Evolutionary conservation across 2,113 vertebrate genomes (phyloP).

Genomic region (Manacus vitellinus): DNA sequence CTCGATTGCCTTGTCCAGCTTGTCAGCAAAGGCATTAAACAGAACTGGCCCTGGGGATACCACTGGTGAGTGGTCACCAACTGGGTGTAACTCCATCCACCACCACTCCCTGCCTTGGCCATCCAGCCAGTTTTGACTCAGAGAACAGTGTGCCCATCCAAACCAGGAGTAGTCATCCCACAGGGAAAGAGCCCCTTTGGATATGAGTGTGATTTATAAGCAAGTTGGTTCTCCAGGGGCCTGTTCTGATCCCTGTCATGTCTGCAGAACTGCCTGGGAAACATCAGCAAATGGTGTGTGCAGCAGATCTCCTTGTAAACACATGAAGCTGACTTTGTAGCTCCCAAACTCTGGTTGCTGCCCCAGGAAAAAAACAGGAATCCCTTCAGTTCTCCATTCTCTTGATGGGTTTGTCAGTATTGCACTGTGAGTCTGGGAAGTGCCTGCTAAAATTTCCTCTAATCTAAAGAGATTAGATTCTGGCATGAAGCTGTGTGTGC

Average conservation of each 20-base stretch:
- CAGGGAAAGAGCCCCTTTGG: background rate
- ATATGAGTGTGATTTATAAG: rapidly evolving
- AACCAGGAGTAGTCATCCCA: background rate
- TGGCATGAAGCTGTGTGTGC: background rate
- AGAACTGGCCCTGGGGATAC: background rate
- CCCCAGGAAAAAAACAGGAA: background rate
- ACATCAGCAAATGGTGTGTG: background rate
- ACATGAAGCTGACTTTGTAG: background rate
- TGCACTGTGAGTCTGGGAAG: background rate
- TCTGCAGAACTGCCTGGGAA: background rate
- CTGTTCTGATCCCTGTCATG: background rate
- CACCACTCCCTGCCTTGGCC: background rate
- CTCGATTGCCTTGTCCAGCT: too few relatives aligned
- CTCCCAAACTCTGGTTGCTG: background rate
- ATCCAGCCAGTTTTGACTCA: background rate
- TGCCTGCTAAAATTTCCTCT: background rate
- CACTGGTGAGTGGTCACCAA: background rate
- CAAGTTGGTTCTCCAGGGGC: background rate
- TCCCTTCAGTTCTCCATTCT: background rate
- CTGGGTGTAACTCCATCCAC: too few relatives aligned
- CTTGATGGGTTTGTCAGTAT: background rate
- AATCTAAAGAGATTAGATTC: background rate
- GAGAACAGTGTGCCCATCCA: background rate
- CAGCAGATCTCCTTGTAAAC: background rate
- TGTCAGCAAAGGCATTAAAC: background rate